Base-by-base conservation (phyloP, 2,797 vertebrate genomes). In the Xerus rutilus region DNA sequence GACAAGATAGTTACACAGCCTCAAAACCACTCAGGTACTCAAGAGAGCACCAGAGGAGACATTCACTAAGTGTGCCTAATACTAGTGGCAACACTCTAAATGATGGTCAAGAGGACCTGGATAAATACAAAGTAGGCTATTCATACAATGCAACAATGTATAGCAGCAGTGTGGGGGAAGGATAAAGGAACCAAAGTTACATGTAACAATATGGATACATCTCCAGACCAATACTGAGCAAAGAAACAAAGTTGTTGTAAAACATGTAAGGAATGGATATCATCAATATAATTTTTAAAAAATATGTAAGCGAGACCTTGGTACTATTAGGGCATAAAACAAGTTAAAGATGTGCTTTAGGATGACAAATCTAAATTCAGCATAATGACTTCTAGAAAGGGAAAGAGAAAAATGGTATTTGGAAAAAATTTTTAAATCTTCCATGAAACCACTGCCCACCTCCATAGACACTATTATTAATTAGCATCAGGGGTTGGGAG, bases 181-280 rank as follows among this genome's bases (percentile, higher is more conserved):
- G 2, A n/a, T 35, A 12, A 96, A 54, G 65, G 67, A 82, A 39
- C 3, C 67, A 43, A 57, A 64, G 47, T 70, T 93, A 43, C 4
- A 43, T 49, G 43, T 82, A 52, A 84, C 70, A 64, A 21, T 12
- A 70, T 25, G 77, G 62, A 54, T n/a, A 74, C 20, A 74, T 86
- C 69, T 76, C 35, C 52, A 95, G 94, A 86, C 18, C 70, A 93
- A 89, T 6, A 67, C 0, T 45, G 67, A 93, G 13, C 64, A 91
- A 93, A 83, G 72, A 96, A 91, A 89, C 73, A 92, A 90, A 89
- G 59, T 83, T 87, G n/a, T 72, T 54, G 62, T 45, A 17, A 45
- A 82, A 83, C 82, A 70, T 20, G 18, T 57, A 49, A 81, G 25
- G 45, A 62, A 39, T 62, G 15, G 81, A n/a, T 45, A 77, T 28